Evolutionary conservation across 2,888 invertebrate species (phyloP).

Genomic region (Leptopilina syphax): DNA sequence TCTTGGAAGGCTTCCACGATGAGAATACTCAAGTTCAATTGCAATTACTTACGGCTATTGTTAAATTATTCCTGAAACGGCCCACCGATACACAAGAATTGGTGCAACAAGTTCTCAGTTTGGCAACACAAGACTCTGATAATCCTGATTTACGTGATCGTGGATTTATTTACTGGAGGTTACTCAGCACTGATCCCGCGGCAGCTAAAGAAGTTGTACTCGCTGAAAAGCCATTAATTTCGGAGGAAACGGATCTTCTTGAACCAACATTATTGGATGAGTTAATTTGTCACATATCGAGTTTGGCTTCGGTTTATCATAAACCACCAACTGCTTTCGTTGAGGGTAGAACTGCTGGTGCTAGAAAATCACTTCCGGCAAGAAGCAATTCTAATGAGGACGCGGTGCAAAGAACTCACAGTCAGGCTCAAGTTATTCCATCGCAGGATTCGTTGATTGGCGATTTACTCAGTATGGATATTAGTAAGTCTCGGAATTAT

Average conservation of each 20-base stretch:
- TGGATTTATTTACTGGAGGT: constrained; percentile 99
- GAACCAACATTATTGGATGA: constrained; percentile 99
- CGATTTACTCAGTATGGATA: constrained; percentile 97
- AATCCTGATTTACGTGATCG: constrained; percentile 99
- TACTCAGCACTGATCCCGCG: constrained; percentile 98
- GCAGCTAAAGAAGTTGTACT: constrained; percentile 99
- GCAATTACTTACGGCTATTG: constrained; percentile 97
- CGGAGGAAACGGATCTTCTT: constrained; percentile 98
- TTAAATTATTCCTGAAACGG: constrained; percentile 97
- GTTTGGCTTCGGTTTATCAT: constrained; percentile 98
- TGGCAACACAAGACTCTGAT: constrained; percentile 95
- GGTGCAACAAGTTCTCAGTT: constrained; percentile 95
- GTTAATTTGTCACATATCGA: constrained; percentile 98
- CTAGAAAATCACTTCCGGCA: constrained; percentile 88
- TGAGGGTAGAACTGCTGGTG: constrained; percentile 89
- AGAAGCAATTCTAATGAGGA: constrained; percentile 72
- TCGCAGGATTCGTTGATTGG: constrained; percentile 96
- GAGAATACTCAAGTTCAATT: constrained; percentile 98
- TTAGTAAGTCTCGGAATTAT: constrained; percentile 78
- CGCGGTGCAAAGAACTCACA: constrained; percentile 59
- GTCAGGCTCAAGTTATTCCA: constrained; percentile 81
- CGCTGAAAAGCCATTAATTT: constrained; percentile 99
- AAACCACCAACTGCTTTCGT: constrained; percentile 99
- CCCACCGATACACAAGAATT: constrained; percentile 99
- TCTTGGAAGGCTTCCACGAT: constrained; percentile 98